These are phyloP conservation scores for Bibio marci DNA, from an alignment of 2,888 invertebrate genomes.

Conservation along the genomic window DNA sequence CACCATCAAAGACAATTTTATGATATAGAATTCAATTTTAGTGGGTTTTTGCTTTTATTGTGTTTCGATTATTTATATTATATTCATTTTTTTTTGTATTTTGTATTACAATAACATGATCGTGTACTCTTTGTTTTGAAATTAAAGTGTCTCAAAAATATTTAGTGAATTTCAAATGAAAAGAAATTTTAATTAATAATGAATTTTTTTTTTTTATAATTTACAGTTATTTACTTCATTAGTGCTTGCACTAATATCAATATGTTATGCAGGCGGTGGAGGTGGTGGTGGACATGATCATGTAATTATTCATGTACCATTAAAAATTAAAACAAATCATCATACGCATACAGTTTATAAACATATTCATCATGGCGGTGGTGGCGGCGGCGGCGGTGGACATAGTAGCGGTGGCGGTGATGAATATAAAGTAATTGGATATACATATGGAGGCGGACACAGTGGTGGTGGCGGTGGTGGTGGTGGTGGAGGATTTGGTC, in stretches of 20 bases:
- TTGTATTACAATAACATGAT: too few species aligned
- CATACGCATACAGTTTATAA: constrained; percentile 65
- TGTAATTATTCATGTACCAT: constrained; percentile 62
- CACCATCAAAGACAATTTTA: too few species aligned
- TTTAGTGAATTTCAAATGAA: not conserved
- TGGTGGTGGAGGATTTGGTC: not conserved
- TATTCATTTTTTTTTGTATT: too few species aligned
- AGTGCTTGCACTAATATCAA: constrained; percentile 28
- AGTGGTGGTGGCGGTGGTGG: not conserved
- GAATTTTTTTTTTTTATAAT: constrained; percentile 12
- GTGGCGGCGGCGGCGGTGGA: constrained; percentile 21
- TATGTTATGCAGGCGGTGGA: constrained; percentile 24
- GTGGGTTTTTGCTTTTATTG: too few species aligned
- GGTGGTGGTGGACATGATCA: constrained; percentile 44
- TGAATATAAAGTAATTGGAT: not conserved
- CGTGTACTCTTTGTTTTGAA: too few species aligned
- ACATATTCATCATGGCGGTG: constrained; percentile 46
- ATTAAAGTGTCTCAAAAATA: too few species aligned
- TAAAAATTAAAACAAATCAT: constrained; percentile 57
- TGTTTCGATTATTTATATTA: too few species aligned
- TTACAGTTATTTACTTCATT: constrained; percentile 20
- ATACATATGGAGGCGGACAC: not conserved
- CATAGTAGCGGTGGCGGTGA: not conserved
- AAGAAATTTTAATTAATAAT: constrained; percentile 11
- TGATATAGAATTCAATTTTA: too few species aligned